These are phyloP conservation scores for Porphyrio hochstetteri DNA, from an alignment of 2,113 vertebrate species.

Conservation along the genomic window DNA sequence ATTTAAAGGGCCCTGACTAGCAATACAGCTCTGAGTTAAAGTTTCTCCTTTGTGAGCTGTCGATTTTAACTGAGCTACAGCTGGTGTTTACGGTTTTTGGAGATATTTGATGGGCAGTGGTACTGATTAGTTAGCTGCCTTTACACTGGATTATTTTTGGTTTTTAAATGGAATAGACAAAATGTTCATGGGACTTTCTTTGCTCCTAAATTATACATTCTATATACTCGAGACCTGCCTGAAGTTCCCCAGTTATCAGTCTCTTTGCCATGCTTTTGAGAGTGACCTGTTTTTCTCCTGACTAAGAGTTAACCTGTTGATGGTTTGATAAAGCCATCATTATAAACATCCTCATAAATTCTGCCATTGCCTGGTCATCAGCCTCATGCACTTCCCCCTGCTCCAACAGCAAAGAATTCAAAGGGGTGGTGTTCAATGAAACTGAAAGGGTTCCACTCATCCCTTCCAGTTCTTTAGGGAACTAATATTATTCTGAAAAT, in stretches of 20 bases:
- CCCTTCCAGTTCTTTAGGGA: neutral
- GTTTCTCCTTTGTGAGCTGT: slow-evolving; percentile 41
- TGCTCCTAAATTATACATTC: neutral
- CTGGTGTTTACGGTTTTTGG: slow-evolving; percentile 59
- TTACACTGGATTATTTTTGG: slow-evolving; percentile 33
- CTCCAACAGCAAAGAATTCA: neutral
- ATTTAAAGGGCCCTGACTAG: slow-evolving; percentile 3
- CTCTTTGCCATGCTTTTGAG: neutral
- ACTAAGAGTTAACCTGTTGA: neutral
- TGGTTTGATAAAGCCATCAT: neutral
- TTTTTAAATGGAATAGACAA: slow-evolving; percentile 12
- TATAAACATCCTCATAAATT: neutral
- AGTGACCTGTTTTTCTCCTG: neutral
- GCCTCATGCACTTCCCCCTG: neutral
- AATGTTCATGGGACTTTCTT: neutral
- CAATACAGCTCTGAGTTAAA: slow-evolving; percentile 28
- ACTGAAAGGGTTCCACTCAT: neutral
- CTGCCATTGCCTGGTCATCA: neutral
- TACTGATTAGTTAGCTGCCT: slow-evolving; percentile 43
- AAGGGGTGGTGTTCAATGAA: neutral
- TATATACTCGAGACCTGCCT: neutral
- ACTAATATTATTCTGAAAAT: neutral
- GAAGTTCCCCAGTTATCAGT: neutral
- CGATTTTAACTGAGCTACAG: slow-evolving; percentile 49
- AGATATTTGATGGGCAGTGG: slow-evolving; percentile 54